A percentile compares a stretch with the other conserved stretches of the same genome.
Conservation (phyloP, 1,140 invertebrate genomes). For the Hycleus phaleratus region DNA sequence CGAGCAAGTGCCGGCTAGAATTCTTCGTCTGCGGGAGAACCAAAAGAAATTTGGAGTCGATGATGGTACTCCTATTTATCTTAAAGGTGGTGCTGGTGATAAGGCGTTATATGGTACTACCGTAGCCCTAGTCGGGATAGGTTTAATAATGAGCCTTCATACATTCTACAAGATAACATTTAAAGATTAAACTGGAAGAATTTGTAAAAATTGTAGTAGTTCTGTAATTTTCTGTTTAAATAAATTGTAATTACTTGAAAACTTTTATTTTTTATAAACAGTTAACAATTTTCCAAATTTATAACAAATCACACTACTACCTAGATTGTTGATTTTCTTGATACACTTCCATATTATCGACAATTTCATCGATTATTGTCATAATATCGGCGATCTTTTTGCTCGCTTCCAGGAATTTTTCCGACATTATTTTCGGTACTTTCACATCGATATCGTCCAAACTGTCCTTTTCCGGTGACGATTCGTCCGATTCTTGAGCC, state of each 20-base stretch:
- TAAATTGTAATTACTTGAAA: no score
- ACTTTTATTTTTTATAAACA: no score
- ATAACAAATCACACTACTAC: no score
- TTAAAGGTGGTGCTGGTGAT: constrained; percentile 53
- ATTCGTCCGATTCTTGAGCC: background rate
- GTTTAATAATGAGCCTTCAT: constrained; percentile 34
- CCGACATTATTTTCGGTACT: no score
- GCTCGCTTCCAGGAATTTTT: constrained; percentile 20
- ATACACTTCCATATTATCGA: constrained; percentile 44
- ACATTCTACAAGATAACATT: background rate
- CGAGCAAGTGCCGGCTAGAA: background rate
- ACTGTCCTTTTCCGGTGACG: no score
- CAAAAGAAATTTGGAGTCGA: constrained; percentile 6
- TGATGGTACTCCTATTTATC: constrained; percentile 51
- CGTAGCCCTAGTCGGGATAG: constrained; percentile 38
- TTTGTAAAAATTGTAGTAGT: no score
- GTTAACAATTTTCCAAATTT: no score
- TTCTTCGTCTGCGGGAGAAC: background rate
- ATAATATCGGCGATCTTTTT: constrained; percentile 35
- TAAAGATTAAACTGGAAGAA: background rate
- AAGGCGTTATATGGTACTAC: constrained; percentile 47
- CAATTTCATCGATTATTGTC: constrained; percentile 44
- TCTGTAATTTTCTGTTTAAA: no score
- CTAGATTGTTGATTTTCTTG: no score
- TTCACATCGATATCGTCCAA: no score